Evolutionary conservation across 2,113 vertebrate species (phyloP).

Genomic region (Crotalus helleri): DNA sequence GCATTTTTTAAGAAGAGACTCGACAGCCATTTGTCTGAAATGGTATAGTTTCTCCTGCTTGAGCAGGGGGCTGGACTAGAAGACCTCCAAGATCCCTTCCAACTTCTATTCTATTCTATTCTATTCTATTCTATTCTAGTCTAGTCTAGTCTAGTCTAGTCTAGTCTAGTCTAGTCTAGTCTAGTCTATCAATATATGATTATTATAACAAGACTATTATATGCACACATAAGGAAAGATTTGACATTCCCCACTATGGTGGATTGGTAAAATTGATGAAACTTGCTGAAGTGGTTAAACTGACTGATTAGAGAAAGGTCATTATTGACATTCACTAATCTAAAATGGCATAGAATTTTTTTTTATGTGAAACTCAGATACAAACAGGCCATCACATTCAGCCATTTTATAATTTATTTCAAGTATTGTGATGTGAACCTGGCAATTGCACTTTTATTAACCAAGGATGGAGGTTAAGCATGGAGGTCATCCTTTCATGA

Average conservation of each 20-base stretch:
- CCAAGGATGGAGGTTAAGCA: background rate
- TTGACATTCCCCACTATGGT: background rate
- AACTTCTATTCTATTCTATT: too few relatives aligned
- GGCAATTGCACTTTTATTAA: background rate
- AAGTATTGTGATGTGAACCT: too few relatives aligned
- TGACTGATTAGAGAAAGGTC: background rate
- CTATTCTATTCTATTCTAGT: too few relatives aligned
- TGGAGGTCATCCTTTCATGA: background rate
- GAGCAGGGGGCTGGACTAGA: too few relatives aligned
- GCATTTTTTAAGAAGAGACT: too few relatives aligned
- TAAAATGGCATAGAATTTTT: background rate
- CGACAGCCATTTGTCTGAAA: too few relatives aligned
- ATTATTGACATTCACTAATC: background rate
- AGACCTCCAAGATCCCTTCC: too few relatives aligned
- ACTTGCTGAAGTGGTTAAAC: background rate
- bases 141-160: too few relatives aligned
- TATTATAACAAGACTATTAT: background rate
- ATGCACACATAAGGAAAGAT: background rate
- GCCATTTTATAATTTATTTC: background rate
- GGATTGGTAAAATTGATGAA: background rate
- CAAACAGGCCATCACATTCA: background rate
- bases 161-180: too few relatives aligned
- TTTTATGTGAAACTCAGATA: background rate
- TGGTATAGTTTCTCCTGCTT: too few relatives aligned
- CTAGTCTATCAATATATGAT: background rate